Conservation (phyloP, 2,113 vertebrate genomes). For the Chamaea fasciata region DNA sequence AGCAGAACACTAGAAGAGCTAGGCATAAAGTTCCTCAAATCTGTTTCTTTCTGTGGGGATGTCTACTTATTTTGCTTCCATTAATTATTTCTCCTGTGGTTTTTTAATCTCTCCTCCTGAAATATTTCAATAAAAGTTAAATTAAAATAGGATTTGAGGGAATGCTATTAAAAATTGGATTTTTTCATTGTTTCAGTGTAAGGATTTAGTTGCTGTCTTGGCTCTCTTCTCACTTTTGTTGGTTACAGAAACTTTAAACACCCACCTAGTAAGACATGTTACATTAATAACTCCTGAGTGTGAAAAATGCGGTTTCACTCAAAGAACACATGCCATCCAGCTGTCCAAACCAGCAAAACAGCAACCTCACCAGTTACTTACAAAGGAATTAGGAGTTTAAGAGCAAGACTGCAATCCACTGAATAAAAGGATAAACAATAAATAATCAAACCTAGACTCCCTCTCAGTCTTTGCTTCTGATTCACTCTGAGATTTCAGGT, state of each 20-base stretch:
- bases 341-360: neutral
- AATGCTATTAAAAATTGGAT: neutral
- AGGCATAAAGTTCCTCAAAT: neutral
- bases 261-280: neutral
- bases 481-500: neutral
- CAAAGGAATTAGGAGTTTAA: neutral
- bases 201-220: neutral
- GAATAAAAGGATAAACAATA: neutral
- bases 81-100: neutral
- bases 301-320: neutral
- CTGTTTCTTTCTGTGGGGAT: neutral
- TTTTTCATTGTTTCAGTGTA: neutral
- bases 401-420: neutral
- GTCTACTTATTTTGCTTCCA: neutral
- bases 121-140: conserved; percentile 5
- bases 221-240: neutral
- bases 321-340: neutral
- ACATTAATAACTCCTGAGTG: neutral
- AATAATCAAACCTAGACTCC: neutral
- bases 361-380: neutral
- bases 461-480: neutral
- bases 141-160: conserved; percentile 11
- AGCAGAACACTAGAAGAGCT: neutral
- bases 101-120: neutral
- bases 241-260: neutral